Conservation (phyloP, 2,113 vertebrate genomes). For the Heterotis niloticus region DNA sequence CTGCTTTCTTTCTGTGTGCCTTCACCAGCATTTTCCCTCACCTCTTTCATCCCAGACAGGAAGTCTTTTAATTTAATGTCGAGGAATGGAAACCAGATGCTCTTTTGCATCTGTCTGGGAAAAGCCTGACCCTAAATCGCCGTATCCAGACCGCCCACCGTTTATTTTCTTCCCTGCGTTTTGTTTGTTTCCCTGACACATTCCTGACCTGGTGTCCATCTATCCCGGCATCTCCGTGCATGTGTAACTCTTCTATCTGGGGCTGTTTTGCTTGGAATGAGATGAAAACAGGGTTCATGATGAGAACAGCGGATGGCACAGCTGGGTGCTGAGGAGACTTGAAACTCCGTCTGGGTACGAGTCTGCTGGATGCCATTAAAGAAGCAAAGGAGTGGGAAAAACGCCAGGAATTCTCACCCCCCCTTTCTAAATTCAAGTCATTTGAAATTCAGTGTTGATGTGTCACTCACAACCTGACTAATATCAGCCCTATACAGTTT, state of each 20-base stretch:
- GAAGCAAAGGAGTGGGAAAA: background rate
- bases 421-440: background rate
- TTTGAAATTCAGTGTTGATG: background rate
- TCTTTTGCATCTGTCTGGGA: constrained; percentile 66
- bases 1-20: background rate
- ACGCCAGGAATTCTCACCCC: background rate
- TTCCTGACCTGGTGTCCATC: constrained; percentile 46
- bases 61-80: constrained; percentile 53
- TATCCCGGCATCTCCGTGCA: constrained; percentile 34
- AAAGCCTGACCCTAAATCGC: constrained; percentile 60
- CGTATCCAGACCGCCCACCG: constrained; percentile 41
- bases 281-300: constrained; percentile 42
- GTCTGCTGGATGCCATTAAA: background rate
- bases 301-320: constrained; percentile 38
- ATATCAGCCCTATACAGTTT: background rate
- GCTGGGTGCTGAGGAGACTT: constrained; percentile 30
- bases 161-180: constrained; percentile 50
- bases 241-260: constrained; percentile 49
- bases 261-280: constrained; percentile 61
- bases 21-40: constrained; percentile 35
- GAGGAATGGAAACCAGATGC: constrained; percentile 70
- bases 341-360: background rate
- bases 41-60: constrained; percentile 60
- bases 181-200: constrained; percentile 59
- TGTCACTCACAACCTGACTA: background rate